phyloP scores from a whole-genome alignment of 2,113 vertebrate genomes.

The Notiomystis cincta region DNA sequence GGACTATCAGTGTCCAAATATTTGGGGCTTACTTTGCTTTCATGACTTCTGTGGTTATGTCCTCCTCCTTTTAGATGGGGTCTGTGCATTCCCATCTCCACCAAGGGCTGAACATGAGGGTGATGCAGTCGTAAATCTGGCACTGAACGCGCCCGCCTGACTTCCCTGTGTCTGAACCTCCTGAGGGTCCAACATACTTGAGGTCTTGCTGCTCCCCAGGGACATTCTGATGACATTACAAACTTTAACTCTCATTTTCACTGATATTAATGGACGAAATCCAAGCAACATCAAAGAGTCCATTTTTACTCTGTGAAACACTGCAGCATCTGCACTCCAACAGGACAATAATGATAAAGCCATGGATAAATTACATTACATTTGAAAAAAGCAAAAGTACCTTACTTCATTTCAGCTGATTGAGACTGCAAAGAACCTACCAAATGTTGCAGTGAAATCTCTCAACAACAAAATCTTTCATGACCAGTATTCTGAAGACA shows the following conservation, averaged over 20 bases:
- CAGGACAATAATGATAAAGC: neutral
- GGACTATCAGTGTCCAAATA: neutral
- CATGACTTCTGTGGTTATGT: neutral
- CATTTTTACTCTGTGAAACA: neutral
- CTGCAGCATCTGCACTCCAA: neutral
- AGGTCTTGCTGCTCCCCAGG: neutral
- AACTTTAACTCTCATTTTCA: neutral
- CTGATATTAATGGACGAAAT: neutral
- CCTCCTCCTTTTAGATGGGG: rapidly evolving
- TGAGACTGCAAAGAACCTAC: neutral
- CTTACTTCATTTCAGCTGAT: neutral
- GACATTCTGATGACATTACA: neutral
- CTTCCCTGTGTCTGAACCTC: neutral
- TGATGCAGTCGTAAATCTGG: rapidly evolving
- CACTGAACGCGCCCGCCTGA: neutral
- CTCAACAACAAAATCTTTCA: neutral
- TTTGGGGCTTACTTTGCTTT: neutral
- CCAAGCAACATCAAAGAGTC: neutral
- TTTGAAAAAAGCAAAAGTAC: neutral
- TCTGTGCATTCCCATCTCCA: neutral
- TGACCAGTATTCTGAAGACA: neutral
- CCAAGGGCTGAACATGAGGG: neutral
- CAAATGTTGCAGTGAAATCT: neutral
- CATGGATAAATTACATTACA: neutral
- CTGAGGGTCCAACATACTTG: neutral